phyloP scores from a whole-genome alignment of 1,140 invertebrate genomes.

The Aphelinus atriplicis region DNA sequence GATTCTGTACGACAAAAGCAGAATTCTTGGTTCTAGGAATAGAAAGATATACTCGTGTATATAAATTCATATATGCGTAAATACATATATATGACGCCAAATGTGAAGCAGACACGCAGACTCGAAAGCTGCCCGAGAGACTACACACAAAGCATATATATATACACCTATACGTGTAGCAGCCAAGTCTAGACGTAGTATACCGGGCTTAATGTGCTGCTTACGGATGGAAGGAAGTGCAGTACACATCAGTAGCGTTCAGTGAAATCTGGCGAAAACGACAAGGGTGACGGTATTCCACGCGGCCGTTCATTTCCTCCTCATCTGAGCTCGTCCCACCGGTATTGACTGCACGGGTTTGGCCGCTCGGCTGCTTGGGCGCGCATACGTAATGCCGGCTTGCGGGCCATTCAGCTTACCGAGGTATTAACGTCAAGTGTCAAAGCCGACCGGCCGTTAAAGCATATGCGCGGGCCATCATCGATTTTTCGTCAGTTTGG shows the following conservation, averaged over 20 bases:
- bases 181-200: no score
- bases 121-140: no score
- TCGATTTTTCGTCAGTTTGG: constrained; percentile 14
- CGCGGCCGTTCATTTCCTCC: constrained; percentile 39
- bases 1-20: no score
- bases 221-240: neutral
- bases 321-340: constrained; percentile 24
- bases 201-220: neutral
- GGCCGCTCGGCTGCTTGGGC: neutral
- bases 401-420: constrained; percentile 51
- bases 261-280: constrained; percentile 58
- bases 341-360: constrained; percentile 38
- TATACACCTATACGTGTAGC: no score
- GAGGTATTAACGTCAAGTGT: constrained; percentile 57
- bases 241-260: constrained; percentile 49
- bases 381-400: constrained; percentile 55
- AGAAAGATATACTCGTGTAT: no score
- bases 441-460: constrained; percentile 26
- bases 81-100: no score
- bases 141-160: no score
- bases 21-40: no score
- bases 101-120: no score
- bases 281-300: constrained; percentile 53
- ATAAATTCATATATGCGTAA: no score
- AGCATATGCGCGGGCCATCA: constrained; percentile 13